Conservation (phyloP, 2,797 vertebrate genomes). For the Betta splendens region DNA sequence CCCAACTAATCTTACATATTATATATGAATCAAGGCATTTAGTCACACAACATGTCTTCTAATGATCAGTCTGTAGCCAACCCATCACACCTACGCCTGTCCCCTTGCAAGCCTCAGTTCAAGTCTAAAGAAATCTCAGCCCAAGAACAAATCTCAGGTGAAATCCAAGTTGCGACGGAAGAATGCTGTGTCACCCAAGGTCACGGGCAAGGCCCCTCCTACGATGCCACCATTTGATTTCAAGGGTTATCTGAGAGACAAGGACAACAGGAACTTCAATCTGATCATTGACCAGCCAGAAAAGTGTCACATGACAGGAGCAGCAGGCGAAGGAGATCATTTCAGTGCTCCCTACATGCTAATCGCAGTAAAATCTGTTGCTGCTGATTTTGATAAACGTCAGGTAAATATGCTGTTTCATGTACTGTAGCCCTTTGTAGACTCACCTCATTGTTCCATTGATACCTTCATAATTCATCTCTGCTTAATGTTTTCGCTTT, state of each 20-base stretch:
- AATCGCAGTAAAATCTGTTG: constrained; percentile 91
- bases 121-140: constrained; percentile 51
- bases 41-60: background rate
- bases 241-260: constrained; percentile 86
- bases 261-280: constrained; percentile 90
- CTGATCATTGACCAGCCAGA: constrained; percentile 92
- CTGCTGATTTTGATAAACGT: constrained; percentile 92
- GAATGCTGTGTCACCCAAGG: constrained; percentile 47
- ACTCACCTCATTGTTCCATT: too few relatives aligned
- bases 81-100: constrained; percentile 30
- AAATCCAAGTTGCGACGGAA: constrained; percentile 58
- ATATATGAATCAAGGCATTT: too few relatives aligned
- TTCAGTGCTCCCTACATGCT: constrained; percentile 85
- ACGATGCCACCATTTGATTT: constrained; percentile 89
- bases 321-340: constrained; percentile 5
- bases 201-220: background rate
- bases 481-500: too few relatives aligned
- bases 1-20: constrained; percentile 1
- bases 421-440: background rate
- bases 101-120: constrained; percentile 41
- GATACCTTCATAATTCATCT: too few relatives aligned
- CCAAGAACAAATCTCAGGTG: constrained; percentile 52
- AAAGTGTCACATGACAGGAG: constrained; percentile 82
- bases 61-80: constrained; percentile 33
- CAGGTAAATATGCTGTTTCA: constrained; percentile 70